Evolutionary conservation across 2,888 invertebrate genomes (phyloP), one percentile per base, ranked within the genome.

Genomic region (Unio pictorum): DNA sequence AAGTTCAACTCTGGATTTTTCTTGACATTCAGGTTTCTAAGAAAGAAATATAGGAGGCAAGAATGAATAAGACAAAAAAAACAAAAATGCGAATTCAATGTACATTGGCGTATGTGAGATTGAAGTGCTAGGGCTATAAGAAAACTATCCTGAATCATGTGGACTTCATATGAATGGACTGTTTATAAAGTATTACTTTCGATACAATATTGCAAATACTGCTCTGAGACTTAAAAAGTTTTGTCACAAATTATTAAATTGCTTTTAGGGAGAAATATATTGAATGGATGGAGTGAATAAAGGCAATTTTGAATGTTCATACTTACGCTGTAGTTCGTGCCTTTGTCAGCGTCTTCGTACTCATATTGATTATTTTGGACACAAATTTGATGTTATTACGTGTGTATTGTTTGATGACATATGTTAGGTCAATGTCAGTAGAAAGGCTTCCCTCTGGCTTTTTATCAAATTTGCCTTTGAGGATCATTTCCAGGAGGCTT

Each of bases 351-450:
- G 79, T 71, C 59, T 79, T 81, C 61, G 78, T 82, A 70, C 76
- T 81, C 11, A 74, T 62, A 63, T 82, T 71, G n/a, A 67, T 80
- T 55, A 82, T 55, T 67, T 84, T 84, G 26, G 75, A 71, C 54
- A 73, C 78, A 26, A 84, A 67, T 55, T 76, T 79, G 18, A 83
- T 66, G 67, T 76, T 81, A 68, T 83, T 80, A 64, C 80, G 71
- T 17, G 72, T 77, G 55, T 78, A 66, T 61, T 70, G 68, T n/a
- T 78, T 80, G n/a, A 84, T 78, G 30, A 79, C 71, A 69, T 84
- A 84, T n/a, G 77, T 75, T 11, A 82, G 2, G 23, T 73, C 76
- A 8, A 75, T 67, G 30, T 80, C 75, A 2, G 75, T 70, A 8
- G 76, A 70, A 11, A 78, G 34, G 8, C 78, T 73, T 56, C 74